These are phyloP conservation scores for Platycheirus rosarum DNA, from an alignment of 2,888 invertebrate species.

Conservation along the genomic window DNA sequence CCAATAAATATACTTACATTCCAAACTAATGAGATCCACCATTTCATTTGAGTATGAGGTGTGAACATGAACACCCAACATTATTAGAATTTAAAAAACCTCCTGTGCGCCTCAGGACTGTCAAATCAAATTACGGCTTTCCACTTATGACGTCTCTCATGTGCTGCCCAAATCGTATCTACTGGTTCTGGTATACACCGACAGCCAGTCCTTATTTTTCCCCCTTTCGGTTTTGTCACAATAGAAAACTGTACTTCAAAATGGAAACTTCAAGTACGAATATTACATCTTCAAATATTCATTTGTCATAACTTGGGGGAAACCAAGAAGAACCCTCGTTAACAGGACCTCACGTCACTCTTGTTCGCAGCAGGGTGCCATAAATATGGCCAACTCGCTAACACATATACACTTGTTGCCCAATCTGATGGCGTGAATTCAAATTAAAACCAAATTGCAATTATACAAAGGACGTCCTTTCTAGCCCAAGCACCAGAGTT, in stretches of 20 bases:
- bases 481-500: not conserved
- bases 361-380: constrained; percentile 45
- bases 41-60: constrained; percentile 9
- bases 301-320: constrained; percentile 34
- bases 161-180: too few species aligned
- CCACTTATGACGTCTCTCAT: constrained; percentile 48
- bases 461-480: constrained; percentile 23
- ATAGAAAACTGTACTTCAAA: constrained; percentile 48
- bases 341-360: constrained; percentile 25
- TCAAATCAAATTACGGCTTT: constrained; percentile 59
- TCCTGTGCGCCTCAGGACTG: constrained; percentile 33
- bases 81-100: constrained; percentile 41
- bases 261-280: constrained; percentile 54
- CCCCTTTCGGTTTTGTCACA: constrained; percentile 33
- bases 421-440: constrained; percentile 46
- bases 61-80: not conserved
- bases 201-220: constrained; percentile 7
- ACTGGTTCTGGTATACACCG: constrained; percentile 2
- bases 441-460: constrained; percentile 53
- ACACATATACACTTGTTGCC: constrained; percentile 63
- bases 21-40: constrained; percentile 54
- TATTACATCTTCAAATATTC: constrained; percentile 35
- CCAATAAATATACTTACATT: constrained; percentile 25
- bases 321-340: constrained; percentile 34
- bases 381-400: constrained; percentile 66